Conservation (phyloP, 2,888 invertebrate genomes). For the Dorcus hopei region DNA sequence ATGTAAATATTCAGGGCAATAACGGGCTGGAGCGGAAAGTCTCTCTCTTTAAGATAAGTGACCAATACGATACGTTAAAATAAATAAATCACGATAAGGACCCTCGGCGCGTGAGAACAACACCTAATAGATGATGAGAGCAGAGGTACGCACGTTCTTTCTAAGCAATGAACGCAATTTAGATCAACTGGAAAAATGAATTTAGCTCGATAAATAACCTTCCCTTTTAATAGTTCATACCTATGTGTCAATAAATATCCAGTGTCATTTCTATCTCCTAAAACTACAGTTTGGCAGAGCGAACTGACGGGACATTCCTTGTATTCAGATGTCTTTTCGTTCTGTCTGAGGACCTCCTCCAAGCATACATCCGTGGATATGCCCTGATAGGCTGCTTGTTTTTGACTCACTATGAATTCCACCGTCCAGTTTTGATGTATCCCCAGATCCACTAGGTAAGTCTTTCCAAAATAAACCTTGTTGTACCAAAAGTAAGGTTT, state of each 20-base stretch:
- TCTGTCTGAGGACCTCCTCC: constrained; percentile 29
- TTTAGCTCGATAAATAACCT: too few species aligned
- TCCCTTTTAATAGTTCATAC: constrained; percentile 19
- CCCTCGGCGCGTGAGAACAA: too few species aligned
- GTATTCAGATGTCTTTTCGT: constrained; percentile 2
- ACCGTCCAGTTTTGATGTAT: constrained; percentile 33
- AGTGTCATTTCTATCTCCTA: constrained; percentile 29
- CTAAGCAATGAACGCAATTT: too few species aligned
- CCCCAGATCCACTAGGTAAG: constrained; percentile 25
- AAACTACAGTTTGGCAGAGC: constrained; percentile 32
- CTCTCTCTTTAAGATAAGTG: too few species aligned
- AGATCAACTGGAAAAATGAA: too few species aligned
- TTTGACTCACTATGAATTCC: constrained; percentile 26
- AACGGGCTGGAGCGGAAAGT: too few species aligned
- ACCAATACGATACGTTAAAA: too few species aligned
- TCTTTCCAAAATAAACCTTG: constrained; percentile 12
- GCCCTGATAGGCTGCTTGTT: constrained; percentile 29
- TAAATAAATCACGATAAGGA: too few species aligned
- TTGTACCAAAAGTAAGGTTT: constrained; percentile 28
- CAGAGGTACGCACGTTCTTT: too few species aligned
- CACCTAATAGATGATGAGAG: too few species aligned
- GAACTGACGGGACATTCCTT: constrained; percentile 27
- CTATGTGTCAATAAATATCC: constrained; percentile 38
- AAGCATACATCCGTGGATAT: constrained; percentile 34
- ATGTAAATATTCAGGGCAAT: too few species aligned